Evolutionary conservation across 2,888 invertebrate genomes (phyloP).

Genomic region (Cosmia pyralina): DNA sequence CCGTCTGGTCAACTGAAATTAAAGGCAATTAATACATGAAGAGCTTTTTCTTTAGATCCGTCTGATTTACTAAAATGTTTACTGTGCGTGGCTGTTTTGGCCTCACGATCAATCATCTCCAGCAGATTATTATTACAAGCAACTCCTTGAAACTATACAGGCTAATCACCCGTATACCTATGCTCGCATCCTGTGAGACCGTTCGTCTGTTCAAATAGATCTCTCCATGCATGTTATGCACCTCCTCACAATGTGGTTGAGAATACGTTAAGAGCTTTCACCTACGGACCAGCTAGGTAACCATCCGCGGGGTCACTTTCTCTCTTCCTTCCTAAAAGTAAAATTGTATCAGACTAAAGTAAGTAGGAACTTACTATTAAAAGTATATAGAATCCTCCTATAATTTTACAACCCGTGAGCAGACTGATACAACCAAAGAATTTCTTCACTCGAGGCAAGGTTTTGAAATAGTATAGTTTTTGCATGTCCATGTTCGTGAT

Average conservation of each 20-base stretch:
- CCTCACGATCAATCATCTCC: background rate
- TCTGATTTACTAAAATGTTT: background rate
- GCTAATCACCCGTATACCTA: background rate
- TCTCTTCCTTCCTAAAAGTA: background rate
- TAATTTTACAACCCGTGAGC: constrained; percentile 12
- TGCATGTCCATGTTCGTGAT: constrained; percentile 9
- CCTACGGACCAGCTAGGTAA: background rate
- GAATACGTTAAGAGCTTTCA: background rate
- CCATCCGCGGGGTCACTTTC: background rate
- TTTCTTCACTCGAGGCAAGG: constrained; percentile 18
- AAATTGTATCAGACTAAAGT: background rate
- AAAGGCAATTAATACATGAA: background rate
- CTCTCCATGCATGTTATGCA: background rate
- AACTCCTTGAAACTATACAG: background rate
- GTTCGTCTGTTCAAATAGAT: background rate
- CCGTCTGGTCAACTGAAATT: background rate
- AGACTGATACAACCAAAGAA: constrained; percentile 21
- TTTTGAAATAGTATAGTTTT: constrained; percentile 4
- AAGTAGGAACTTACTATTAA: constrained; percentile 33
- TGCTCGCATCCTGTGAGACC: background rate
- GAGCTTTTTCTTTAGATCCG: background rate
- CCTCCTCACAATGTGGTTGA: background rate
- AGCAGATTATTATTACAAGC: background rate
- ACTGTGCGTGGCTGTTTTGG: background rate
- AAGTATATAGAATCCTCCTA: constrained; percentile 15